Evolutionary conservation across 2,113 vertebrate genomes (phyloP).

Genomic region (Pluvianellus socialis): DNA sequence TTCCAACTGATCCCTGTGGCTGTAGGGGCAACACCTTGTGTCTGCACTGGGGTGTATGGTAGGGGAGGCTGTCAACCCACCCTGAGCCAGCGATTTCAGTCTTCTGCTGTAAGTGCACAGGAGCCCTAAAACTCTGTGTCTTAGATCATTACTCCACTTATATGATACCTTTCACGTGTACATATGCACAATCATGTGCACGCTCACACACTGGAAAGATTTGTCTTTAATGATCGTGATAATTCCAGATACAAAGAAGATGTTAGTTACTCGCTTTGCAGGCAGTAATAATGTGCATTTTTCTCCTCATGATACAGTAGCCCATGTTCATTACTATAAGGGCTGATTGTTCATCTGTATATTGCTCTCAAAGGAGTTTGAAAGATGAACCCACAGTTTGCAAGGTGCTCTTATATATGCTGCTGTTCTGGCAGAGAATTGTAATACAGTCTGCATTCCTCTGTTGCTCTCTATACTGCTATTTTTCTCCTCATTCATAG

Average conservation of each 20-base stretch:
- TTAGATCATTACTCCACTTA: not conserved
- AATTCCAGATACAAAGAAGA: not conserved
- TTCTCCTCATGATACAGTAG: not conserved
- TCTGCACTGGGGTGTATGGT: not conserved
- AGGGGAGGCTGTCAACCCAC: not conserved
- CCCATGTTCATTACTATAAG: not conserved
- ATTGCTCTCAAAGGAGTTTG: not conserved
- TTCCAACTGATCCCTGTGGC: not conserved
- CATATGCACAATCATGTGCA: not conserved
- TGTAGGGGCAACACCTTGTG: not conserved
- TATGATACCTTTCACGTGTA: not conserved
- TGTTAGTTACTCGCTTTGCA: not conserved
- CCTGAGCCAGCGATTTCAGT: not conserved
- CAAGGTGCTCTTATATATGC: not conserved
- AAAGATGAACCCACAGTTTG: not conserved
- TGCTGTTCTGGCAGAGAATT: not conserved
- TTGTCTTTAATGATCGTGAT: not conserved
- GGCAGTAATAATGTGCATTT: not conserved
- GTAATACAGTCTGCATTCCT: not conserved
- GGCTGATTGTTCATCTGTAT: not conserved
- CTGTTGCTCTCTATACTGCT: not conserved
- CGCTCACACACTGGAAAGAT: not conserved
- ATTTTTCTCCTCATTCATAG: not conserved
- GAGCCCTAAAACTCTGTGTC: not conserved
- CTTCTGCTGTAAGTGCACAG: not conserved